phyloP scores from a whole-genome alignment of 2,797 vertebrate species.

The Tokudaia tokunoshimensis region DNA sequence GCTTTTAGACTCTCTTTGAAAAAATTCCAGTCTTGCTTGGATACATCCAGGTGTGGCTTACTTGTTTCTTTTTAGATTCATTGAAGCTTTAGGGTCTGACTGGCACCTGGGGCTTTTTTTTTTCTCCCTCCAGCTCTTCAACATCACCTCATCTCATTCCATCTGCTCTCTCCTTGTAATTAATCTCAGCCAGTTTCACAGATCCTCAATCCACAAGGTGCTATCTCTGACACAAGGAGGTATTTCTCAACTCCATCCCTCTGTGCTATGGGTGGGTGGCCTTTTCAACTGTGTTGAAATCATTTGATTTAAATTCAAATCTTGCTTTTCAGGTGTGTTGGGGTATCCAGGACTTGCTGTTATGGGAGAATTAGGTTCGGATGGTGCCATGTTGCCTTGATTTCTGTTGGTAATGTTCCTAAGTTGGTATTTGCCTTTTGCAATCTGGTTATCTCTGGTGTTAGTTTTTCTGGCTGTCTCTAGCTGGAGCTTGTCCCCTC shows the following conservation, averaged over 20 bases:
- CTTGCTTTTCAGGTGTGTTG: too few relatives aligned
- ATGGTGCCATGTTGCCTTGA: too few relatives aligned
- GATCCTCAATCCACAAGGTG: not conserved
- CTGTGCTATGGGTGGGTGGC: not conserved
- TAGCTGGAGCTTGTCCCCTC: too few relatives aligned
- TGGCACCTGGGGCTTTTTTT: not conserved
- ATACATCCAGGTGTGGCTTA: not conserved
- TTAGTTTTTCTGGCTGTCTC: too few relatives aligned
- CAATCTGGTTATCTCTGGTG: too few relatives aligned
- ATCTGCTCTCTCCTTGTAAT: not conserved
- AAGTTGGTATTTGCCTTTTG: too few relatives aligned
- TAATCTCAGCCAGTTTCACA: too few relatives aligned
- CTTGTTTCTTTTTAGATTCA: not conserved
- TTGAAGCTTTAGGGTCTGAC: not conserved
- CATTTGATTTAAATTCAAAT: not conserved
- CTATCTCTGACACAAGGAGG: not conserved
- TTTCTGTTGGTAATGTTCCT: too few relatives aligned
- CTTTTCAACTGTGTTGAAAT: not conserved
- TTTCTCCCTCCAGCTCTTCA: too few relatives aligned
- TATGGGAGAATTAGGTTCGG: too few relatives aligned
- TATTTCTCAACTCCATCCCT: not conserved
- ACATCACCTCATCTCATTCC: not conserved
- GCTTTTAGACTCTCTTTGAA: not conserved
- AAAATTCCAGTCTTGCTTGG: not conserved
- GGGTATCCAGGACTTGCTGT: too few relatives aligned